A percentile compares a stretch with the other conserved stretches of the same genome.
phyloP scores from a whole-genome alignment of 2,113 vertebrate species.

The Melanerpes aurifrons region DNA sequence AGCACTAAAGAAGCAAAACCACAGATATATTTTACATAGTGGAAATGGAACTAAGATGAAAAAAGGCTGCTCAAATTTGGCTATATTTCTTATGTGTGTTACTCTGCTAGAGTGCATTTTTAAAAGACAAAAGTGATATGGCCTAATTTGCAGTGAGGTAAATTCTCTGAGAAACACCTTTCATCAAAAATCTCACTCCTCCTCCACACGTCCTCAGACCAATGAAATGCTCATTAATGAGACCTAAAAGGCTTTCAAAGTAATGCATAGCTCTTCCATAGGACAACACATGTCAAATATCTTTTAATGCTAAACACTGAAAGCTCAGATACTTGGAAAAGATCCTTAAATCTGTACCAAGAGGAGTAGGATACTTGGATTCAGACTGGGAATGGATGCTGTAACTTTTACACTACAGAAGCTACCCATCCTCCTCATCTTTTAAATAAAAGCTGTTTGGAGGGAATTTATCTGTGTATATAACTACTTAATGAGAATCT shows the following conservation, averaged over 20 bases:
- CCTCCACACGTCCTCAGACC: background rate
- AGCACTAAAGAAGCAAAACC: background rate
- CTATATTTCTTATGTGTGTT: background rate
- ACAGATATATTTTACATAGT: background rate
- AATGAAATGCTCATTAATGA: background rate
- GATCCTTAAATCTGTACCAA: background rate
- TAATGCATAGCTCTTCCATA: background rate
- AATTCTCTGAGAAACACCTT: background rate
- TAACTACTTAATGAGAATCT: background rate
- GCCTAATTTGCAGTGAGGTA: background rate
- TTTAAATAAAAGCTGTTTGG: background rate
- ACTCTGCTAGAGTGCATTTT: background rate
- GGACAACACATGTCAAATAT: rapidly evolving
- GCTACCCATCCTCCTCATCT: background rate
- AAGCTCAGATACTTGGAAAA: background rate
- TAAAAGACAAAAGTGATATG: background rate
- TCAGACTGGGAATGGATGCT: background rate
- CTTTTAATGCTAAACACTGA: background rate
- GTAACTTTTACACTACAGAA: background rate
- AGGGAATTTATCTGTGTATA: background rate
- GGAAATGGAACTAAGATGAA: background rate
- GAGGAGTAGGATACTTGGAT: background rate
- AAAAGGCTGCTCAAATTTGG: background rate
- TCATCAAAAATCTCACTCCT: background rate
- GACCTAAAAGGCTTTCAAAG: background rate